These are phyloP conservation scores for Trichomalopsis sarcophagae DNA, from an alignment of 1,140 invertebrate genomes.

Conservation along the genomic window DNA sequence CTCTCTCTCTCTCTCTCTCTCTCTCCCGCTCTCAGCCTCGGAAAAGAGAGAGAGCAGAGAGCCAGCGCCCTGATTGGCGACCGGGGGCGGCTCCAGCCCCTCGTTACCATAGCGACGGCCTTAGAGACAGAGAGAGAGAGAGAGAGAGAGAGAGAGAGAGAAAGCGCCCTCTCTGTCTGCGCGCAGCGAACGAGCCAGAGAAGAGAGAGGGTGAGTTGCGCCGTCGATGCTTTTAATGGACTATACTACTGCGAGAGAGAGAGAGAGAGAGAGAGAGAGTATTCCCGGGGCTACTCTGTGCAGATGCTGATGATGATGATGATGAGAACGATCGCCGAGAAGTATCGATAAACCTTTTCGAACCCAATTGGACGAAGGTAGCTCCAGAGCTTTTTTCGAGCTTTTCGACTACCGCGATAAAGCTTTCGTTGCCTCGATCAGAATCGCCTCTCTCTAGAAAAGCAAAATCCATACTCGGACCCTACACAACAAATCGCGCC, in stretches of 20 bases:
- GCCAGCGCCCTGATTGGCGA: conserved; percentile 69
- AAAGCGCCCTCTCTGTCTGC: conserved; percentile 32
- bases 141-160: conserved; percentile 32
- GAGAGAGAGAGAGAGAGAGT: neutral
- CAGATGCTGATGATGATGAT: neutral
- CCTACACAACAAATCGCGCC: neutral
- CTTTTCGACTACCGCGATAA: neutral
- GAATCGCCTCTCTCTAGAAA: neutral
- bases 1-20: conserved; percentile 1
- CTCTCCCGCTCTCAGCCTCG: neutral
- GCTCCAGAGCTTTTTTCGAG: too few relatives aligned
- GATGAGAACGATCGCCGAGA: neutral
- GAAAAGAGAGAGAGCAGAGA: conserved; percentile 47
- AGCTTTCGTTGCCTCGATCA: neutral
- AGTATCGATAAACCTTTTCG: neutral
- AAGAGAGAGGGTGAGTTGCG: neutral
- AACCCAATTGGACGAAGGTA: neutral
- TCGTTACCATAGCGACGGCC: conserved; percentile 75
- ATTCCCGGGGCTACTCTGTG: neutral
- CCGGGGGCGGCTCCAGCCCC: conserved; percentile 72
- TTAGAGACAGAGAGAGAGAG: conserved; percentile 55
- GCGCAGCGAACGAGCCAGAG: conserved; percentile 1
- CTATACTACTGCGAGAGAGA: conserved; percentile 39
- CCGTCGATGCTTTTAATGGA: conserved; percentile 63
- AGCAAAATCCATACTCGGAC: neutral